Evolutionary conservation across 2,113 vertebrate species (phyloP).

Genomic region (Oreochromis spilurus): DNA sequence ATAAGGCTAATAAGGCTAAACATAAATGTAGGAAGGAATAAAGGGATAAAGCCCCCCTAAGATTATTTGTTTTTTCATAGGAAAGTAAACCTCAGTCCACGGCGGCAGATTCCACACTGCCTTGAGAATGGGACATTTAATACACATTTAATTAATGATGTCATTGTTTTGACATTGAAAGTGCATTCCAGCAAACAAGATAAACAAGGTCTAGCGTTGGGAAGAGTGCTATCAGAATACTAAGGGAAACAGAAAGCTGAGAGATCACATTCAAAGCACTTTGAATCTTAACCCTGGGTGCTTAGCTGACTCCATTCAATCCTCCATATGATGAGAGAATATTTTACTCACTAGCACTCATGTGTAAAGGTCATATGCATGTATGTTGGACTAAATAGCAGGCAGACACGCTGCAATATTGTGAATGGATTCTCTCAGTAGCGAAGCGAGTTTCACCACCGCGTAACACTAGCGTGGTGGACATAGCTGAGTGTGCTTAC

Average conservation of each 20-base stretch:
- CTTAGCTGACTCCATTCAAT: slow-evolving; percentile 3
- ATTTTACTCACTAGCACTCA: background rate
- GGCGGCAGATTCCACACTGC: background rate
- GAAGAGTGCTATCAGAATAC: slow-evolving; percentile 32
- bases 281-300: slow-evolving; percentile 37
- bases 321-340: slow-evolving; percentile 4
- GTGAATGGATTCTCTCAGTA: slow-evolving; percentile 54
- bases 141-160: slow-evolving; percentile 59
- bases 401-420: slow-evolving; percentile 40
- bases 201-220: slow-evolving; percentile 39
- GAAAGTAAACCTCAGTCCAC: background rate
- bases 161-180: slow-evolving; percentile 70
- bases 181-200: slow-evolving; percentile 45
- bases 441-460: slow-evolving; percentile 34
- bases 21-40: background rate
- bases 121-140: slow-evolving; percentile 33
- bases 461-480: slow-evolving; percentile 1
- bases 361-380: background rate
- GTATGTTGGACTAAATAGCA: slow-evolving; percentile 10
- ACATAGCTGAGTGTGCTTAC: slow-evolving; percentile 11
- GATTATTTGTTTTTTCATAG: background rate
- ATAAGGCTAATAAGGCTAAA: background rate
- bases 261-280: slow-evolving; percentile 36
- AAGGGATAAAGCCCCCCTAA: background rate
- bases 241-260: slow-evolving; percentile 38